Base-by-base conservation (phyloP, 1,140 invertebrate genomes). In the Sminthurinus signatus region DNA sequence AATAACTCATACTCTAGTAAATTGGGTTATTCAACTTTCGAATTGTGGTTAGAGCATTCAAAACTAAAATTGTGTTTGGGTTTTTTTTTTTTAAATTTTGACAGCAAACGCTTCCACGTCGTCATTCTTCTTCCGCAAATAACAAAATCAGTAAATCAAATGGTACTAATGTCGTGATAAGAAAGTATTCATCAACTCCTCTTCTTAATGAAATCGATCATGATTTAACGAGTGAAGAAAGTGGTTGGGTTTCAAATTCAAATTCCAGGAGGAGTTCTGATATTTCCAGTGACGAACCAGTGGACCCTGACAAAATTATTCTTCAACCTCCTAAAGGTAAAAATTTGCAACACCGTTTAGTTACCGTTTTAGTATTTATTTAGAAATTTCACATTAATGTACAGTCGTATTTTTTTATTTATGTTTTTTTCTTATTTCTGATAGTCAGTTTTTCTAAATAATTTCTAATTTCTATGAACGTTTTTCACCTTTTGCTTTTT, bases 171-270 rank as follows among this genome's bases (percentile, higher is more conserved):
- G 28, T 63, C 0, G 60, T 31, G 14, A 63, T 70, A 4, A 36
- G 68, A 42, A 70, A 70, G 28, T 70, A 70, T 57, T 61, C 60
- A 15, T 70, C 69, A 4, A 70, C 69, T 27, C 69, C 69, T 3
- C 39, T 66, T 15, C 56, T 67, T 17, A 63, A 64, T 51, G 55
- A 64, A 44, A 58, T 64, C 21, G 57, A 43, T n/a, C 44, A 56
- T 25, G 62, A 58, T 39, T 36, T 54, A 21, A 59, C 55, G 15
- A 56, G 51, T 15, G 62, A 64, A 21, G 62, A 64, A 31, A 59
- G 55, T 8, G 62, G 62, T 27, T 64, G 62, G 62, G 62, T 64
- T 23, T 31, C 43, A 5, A 42, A 57, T 48, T 42, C 54, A 8
- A 59, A 64, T 42, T 46, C 39, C 19, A 36, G 62, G 21, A 32